These are phyloP conservation scores for Parazoanthus atlanticus DNA, from an alignment of 92 coral and sea anemone species.

Conservation along the genomic window DNA sequence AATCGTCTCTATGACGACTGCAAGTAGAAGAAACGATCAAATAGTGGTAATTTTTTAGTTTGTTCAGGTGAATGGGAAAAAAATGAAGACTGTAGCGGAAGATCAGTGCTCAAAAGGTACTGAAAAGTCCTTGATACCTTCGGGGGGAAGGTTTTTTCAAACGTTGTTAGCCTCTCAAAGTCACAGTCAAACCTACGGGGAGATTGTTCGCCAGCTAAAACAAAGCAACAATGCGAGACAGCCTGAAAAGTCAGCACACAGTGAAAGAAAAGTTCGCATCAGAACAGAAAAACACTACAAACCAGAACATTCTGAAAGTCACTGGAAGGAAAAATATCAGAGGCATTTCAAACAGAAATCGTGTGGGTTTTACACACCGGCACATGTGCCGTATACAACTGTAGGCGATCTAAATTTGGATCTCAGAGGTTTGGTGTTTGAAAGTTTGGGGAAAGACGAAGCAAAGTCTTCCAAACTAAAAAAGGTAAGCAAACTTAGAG, in stretches of 20 bases:
- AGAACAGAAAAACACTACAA: constrained; percentile 83
- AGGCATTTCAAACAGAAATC: constrained; percentile 70
- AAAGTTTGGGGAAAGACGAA: constrained; percentile 61
- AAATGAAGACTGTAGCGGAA: constrained; percentile 17
- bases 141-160: constrained; percentile 28
- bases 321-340: constrained; percentile 82
- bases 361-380: constrained; percentile 91
- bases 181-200: constrained; percentile 69
- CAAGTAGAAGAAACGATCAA: constrained; percentile 47
- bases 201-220: constrained; percentile 72
- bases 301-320: constrained; percentile 62
- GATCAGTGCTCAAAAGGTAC: constrained; percentile 29
- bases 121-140: constrained; percentile 25
- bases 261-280: constrained; percentile 81
- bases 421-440: constrained; percentile 78
- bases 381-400: constrained; percentile 77
- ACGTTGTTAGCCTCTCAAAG: constrained; percentile 47
- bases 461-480: background rate
- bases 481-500: background rate
- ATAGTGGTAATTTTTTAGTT: background rate
- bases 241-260: constrained; percentile 20
- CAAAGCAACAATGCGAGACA: constrained; percentile 57
- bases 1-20: constrained; percentile 74
- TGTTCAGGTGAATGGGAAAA: background rate
- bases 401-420: constrained; percentile 85